phyloP scores from a whole-genome alignment of 2,888 invertebrate genomes.

The Helleia helle region DNA sequence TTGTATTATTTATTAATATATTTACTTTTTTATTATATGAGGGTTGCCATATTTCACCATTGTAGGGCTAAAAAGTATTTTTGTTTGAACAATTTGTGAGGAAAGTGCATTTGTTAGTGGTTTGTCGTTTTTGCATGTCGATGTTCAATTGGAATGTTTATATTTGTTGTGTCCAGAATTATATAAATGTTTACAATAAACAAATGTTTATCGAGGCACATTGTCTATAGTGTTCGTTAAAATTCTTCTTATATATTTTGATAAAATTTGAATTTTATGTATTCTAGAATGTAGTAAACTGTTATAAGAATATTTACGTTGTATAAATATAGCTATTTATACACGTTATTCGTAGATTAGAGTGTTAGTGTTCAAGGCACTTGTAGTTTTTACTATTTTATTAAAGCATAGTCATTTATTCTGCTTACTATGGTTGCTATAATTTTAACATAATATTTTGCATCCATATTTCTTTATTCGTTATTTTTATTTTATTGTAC shows the following conservation, averaged over 20 bases:
- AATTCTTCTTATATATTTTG: constrained; percentile 27
- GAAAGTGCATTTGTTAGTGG: constrained; percentile 57
- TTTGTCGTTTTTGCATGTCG: constrained; percentile 25
- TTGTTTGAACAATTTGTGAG: constrained; percentile 42
- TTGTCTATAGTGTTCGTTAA: constrained; percentile 18
- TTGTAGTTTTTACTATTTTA: constrained; percentile 1
- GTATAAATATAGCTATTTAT: no score
- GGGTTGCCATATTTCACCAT: constrained; percentile 41
- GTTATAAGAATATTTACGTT: not conserved
- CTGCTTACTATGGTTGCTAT: not conserved
- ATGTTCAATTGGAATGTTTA: constrained; percentile 16
- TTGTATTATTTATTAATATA: constrained; percentile 7
- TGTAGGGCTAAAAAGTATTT: constrained; percentile 30
- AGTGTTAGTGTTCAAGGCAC: not conserved
- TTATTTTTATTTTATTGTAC: no score
- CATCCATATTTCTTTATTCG: not conserved
- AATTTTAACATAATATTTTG: not conserved
- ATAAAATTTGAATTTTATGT: constrained; percentile 26
- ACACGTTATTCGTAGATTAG: not conserved
- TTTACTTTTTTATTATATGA: constrained; percentile 15
- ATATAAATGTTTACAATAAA: constrained; percentile 27
- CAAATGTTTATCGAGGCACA: constrained; percentile 27
- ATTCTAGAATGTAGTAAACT: constrained; percentile 16
- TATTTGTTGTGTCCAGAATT: constrained; percentile 37
- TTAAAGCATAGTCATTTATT: not conserved